Conservation (phyloP, 2,797 vertebrate species). For the Podargus strigoides region DNA sequence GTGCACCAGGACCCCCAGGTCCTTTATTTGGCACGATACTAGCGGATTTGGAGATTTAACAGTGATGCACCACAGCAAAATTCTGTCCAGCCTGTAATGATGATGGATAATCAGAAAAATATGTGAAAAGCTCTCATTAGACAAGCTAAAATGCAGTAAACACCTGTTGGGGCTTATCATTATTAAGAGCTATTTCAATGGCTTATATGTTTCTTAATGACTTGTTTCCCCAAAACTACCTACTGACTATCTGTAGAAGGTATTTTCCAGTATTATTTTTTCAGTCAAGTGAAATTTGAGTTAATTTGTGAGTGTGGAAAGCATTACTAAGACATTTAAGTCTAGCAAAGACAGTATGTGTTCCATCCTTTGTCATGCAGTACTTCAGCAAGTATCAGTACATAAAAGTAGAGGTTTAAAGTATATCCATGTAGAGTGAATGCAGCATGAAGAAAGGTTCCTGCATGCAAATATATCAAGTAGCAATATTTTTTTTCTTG, state of each 20-base stretch:
- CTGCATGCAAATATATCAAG: neutral
- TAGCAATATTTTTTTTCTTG: neutral
- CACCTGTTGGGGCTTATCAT: neutral
- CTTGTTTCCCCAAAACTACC: neutral
- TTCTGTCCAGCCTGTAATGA: neutral
- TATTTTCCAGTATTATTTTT: neutral
- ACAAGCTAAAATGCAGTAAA: neutral
- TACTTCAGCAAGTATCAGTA: constrained; percentile 1
- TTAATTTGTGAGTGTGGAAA: neutral
- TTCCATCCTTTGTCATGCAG: neutral
- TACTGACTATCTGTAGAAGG: neutral
- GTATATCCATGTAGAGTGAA: neutral
- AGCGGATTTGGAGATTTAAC: neutral
- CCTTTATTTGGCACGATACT: neutral
- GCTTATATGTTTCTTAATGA: neutral
- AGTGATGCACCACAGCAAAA: neutral
- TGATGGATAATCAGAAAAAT: neutral
- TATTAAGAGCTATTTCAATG: neutral
- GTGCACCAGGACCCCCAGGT: neutral
- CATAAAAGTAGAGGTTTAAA: neutral
- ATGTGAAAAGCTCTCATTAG: neutral
- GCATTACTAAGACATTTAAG: neutral
- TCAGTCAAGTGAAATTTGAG: constrained; percentile 4
- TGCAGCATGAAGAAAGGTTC: neutral
- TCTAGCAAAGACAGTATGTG: neutral